phyloP scores from a whole-genome alignment of 2,888 invertebrate species.

The Nephrocerus scutellatus region DNA sequence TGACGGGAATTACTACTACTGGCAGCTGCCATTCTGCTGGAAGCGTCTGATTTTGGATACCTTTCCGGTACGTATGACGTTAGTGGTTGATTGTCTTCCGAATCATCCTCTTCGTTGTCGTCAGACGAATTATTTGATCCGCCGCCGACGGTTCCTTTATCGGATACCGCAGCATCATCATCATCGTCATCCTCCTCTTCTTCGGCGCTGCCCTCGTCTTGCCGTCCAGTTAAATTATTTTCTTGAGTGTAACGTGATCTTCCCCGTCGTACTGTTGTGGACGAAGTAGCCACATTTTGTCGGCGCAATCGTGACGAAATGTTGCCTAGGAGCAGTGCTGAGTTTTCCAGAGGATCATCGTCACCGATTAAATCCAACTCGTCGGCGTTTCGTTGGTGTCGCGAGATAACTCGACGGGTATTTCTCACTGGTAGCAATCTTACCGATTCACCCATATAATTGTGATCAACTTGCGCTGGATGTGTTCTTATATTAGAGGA shows the following conservation, averaged over 20 bases:
- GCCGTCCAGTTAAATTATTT: slow-evolving; percentile 24
- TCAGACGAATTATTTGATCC: slow-evolving; percentile 30
- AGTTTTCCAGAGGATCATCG: slow-evolving; percentile 33
- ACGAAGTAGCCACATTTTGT: slow-evolving; percentile 35
- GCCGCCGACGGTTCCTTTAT: slow-evolving; percentile 41
- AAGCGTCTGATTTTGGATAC: slow-evolving; percentile 23
- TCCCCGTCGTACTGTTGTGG: slow-evolving; percentile 30
- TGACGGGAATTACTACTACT: slow-evolving; percentile 20
- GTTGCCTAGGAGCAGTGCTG: slow-evolving; percentile 26
- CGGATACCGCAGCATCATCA: slow-evolving; percentile 35
- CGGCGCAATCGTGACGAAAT: slow-evolving; percentile 29
- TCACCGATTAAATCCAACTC: slow-evolving; percentile 36
- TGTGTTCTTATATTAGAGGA: no score
- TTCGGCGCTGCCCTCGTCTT: slow-evolving; percentile 28
- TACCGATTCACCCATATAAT: slow-evolving; percentile 39
- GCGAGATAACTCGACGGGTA: slow-evolving; percentile 41
- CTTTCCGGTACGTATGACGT: slow-evolving; percentile 48
- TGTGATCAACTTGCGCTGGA: slow-evolving; percentile 38
- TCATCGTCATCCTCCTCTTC: slow-evolving; percentile 25
- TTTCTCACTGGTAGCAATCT: slow-evolving; percentile 31
- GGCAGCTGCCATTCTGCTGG: slow-evolving; percentile 8
- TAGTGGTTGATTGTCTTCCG: slow-evolving; percentile 47
- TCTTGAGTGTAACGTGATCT: slow-evolving; percentile 38
- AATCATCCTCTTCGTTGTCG: slow-evolving; percentile 38
- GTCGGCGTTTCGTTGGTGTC: slow-evolving; percentile 46